Percentiles rank a stretch among this genome's conserved stretches.
Conservation (phyloP, 1,140 invertebrate species). For the Rhagoletis pomonella region DNA sequence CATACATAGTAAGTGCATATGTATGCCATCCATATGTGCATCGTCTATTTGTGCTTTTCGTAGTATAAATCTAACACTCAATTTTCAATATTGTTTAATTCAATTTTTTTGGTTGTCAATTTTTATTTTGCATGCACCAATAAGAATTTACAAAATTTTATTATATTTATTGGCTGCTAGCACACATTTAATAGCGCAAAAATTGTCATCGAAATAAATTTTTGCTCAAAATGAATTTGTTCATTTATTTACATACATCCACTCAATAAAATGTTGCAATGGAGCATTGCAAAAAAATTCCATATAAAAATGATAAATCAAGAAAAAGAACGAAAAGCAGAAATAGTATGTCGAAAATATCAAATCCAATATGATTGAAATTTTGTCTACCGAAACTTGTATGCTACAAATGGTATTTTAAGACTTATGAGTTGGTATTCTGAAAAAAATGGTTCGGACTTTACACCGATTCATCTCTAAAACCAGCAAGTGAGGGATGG, state of each 20-base stretch:
- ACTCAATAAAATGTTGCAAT: background rate
- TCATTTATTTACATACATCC: constrained; percentile 10
- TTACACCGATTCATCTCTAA: too few relatives aligned
- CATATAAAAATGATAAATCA: background rate
- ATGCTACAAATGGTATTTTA: background rate
- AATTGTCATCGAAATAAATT: constrained; percentile 40
- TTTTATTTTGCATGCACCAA: background rate
- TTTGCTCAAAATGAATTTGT: constrained; percentile 15
- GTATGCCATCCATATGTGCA: background rate
- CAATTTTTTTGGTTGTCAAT: background rate
- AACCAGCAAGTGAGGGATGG: too few relatives aligned
- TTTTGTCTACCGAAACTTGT: background rate
- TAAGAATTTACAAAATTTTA: background rate
- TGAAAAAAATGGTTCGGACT: too few relatives aligned
- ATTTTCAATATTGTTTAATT: constrained; percentile 51
- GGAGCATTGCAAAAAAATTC: background rate
- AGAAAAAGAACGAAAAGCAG: background rate
- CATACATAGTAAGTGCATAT: background rate
- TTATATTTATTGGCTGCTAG: background rate
- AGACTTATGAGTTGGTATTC: background rate
- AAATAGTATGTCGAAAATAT: background rate
- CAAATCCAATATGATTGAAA: background rate
- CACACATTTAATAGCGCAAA: constrained; percentile 32
- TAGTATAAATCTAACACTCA: constrained; percentile 43
- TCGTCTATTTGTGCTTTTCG: background rate